Percentiles rank a stretch among this genome's conserved stretches.
Conservation (phyloP, 2,888 invertebrate species). For the Agriopis marginaria region DNA sequence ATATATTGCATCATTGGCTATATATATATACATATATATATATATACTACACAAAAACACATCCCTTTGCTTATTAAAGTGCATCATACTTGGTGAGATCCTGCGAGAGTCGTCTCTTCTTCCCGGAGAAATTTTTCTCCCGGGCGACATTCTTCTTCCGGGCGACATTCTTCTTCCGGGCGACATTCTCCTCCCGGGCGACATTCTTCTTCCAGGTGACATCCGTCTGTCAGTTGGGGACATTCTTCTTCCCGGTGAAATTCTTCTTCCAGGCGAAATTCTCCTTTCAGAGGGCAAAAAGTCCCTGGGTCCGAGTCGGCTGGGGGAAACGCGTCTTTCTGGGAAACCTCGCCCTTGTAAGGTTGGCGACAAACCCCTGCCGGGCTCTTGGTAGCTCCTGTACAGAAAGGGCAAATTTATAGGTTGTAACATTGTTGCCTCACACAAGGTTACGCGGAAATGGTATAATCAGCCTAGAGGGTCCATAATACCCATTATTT, state of each 20-base stretch:
- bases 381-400: constrained; percentile 13
- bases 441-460: too few species aligned
- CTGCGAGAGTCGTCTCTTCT: constrained; percentile 39
- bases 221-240: constrained; percentile 38
- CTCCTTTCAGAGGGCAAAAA: constrained; percentile 48
- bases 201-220: constrained; percentile 45
- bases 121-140: constrained; percentile 35
- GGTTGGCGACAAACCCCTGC: constrained; percentile 22
- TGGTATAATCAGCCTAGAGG: too few species aligned
- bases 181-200: constrained; percentile 47
- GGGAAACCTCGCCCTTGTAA: constrained; percentile 11
- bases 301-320: constrained; percentile 35
- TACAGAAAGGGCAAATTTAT: not conserved
- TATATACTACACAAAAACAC: not conserved
- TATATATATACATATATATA: too few species aligned
- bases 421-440: too few species aligned
- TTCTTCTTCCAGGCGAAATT: constrained; percentile 37
- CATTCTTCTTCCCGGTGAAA: constrained; percentile 38
- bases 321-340: constrained; percentile 27
- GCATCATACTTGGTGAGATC: constrained; percentile 47
- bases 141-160: constrained; percentile 44
- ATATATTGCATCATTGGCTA: too few species aligned
- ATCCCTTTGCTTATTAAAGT: constrained; percentile 32
- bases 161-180: constrained; percentile 40
- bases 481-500: too few species aligned